A percentile compares a stretch with the other conserved stretches of the same genome.
Evolutionary conservation across 2,113 vertebrate species (phyloP).

Genomic region (Setophaga petechia): DNA sequence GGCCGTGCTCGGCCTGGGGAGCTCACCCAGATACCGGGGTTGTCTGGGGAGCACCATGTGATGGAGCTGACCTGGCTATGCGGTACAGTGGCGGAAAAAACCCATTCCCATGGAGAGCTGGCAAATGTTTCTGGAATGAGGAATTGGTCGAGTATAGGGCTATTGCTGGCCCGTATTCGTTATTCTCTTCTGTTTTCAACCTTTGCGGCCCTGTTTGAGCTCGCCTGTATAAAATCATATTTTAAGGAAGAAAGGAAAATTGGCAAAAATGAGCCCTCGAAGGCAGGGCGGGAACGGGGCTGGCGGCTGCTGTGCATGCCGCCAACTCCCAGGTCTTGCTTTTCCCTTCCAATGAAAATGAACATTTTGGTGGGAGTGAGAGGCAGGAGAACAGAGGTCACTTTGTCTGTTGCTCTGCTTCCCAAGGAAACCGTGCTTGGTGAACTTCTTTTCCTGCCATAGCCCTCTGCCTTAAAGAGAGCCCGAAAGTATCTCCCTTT

Average conservation of each 20-base stretch:
- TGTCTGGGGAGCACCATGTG: not conserved
- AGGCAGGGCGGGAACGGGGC: not conserved
- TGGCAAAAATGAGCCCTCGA: conserved; percentile 12
- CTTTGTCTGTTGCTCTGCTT: conserved; percentile 42
- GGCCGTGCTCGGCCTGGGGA: not conserved
- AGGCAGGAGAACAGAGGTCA: conserved; percentile 59
- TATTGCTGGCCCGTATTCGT: not conserved
- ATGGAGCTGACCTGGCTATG: not conserved
- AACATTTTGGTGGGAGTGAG: conserved; percentile 45
- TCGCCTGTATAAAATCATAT: not conserved
- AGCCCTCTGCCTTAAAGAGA: not conserved
- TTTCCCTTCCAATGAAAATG: conserved; percentile 59
- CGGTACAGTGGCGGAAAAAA: not conserved
- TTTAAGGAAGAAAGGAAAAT: not conserved
- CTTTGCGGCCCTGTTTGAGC: not conserved
- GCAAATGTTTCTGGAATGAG: conserved; percentile 15
- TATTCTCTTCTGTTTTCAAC: not conserved
- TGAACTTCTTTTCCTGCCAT: not conserved
- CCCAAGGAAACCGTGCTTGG: not conserved
- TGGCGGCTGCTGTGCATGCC: not conserved
- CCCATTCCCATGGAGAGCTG: conserved; percentile 19
- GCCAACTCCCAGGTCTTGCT: not conserved
- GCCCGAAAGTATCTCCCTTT: not conserved
- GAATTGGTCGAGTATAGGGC: not conserved
- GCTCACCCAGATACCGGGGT: not conserved